Conservation (phyloP, 2,888 invertebrate genomes). For the Parnassius apollo region DNA sequence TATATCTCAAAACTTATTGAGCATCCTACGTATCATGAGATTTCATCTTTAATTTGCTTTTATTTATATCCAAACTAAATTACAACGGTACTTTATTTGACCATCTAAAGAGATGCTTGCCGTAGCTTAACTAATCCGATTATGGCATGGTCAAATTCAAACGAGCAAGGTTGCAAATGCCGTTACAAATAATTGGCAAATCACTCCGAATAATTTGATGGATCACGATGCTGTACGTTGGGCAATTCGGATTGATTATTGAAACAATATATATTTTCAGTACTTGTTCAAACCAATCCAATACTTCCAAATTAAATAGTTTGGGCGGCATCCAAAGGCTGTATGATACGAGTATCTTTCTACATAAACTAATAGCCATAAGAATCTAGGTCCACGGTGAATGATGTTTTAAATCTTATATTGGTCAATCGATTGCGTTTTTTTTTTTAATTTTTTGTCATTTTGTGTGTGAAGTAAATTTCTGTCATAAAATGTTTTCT, state of each 20-base stretch:
- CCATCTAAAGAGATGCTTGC: background rate
- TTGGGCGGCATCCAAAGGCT: conserved; percentile 7
- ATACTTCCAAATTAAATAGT: background rate
- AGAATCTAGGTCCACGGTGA: conserved; percentile 15
- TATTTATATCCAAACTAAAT: too few relatives aligned
- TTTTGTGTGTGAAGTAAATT: too few relatives aligned
- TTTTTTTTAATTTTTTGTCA: too few relatives aligned
- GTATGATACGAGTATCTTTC: conserved; percentile 7
- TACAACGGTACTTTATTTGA: too few relatives aligned
- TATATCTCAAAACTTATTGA: too few relatives aligned
- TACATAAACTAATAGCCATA: conserved; percentile 12
- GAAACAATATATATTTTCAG: background rate
- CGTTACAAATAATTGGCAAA: background rate
- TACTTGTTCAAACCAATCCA: too few relatives aligned
- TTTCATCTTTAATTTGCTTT: too few relatives aligned
- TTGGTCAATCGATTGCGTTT: conserved; percentile 4
- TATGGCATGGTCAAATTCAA: background rate
- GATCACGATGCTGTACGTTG: background rate
- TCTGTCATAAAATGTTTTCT: too few relatives aligned
- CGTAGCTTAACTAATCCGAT: background rate
- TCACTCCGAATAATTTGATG: background rate
- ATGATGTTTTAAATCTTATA: conserved; percentile 9
- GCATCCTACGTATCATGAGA: too few relatives aligned
- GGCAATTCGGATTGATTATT: background rate
- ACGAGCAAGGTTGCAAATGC: background rate